A percentile compares a stretch with the other conserved stretches of the same genome.
These are phyloP conservation scores for Drosophila greeni DNA, from an alignment of 2,888 invertebrate genomes.

Conservation along the genomic window DNA sequence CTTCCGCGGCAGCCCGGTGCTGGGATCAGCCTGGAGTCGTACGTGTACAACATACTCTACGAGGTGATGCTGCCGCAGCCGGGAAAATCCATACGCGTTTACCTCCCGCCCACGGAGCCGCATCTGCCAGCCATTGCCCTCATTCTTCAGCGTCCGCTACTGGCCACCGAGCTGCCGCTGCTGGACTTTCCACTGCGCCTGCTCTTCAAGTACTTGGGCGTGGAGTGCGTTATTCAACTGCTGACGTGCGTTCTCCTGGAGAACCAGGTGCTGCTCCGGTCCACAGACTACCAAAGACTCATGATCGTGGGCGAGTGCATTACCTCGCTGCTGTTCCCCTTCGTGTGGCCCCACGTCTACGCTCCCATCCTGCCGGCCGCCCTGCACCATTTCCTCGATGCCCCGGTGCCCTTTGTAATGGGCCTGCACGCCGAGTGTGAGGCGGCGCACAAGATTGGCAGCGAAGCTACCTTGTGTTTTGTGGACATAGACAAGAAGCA, in stretches of 20 bases:
- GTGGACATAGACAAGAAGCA: slow-evolving; percentile 96
- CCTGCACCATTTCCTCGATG: slow-evolving; percentile 97
- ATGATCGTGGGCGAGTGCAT: slow-evolving; percentile 98
- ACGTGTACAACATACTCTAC: slow-evolving; percentile 96
- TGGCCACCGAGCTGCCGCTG: slow-evolving; percentile 92
- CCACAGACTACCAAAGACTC: slow-evolving; percentile 94
- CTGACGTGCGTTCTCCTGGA: slow-evolving; percentile 97
- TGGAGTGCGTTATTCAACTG: slow-evolving; percentile 94
- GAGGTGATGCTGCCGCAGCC: slow-evolving; percentile 94
- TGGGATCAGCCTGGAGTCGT: slow-evolving; percentile 92
- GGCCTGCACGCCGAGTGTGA: slow-evolving; percentile 86
- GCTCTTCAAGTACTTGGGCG: slow-evolving; percentile 92
- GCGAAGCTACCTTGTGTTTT: slow-evolving; percentile 94
- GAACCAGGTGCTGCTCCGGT: slow-evolving; percentile 96
- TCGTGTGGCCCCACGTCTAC: slow-evolving; percentile 99
- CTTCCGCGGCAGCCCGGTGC: slow-evolving; percentile 88
- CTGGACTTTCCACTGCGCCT: slow-evolving; percentile 94
- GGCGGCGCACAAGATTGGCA: slow-evolving; percentile 83
- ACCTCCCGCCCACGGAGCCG: slow-evolving; percentile 85
- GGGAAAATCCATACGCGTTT: slow-evolving; percentile 90
- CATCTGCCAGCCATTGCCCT: slow-evolving; percentile 84
- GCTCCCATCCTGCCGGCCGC: slow-evolving; percentile 98
- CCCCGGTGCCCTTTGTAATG: slow-evolving; percentile 99
- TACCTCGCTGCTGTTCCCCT: slow-evolving; percentile 93
- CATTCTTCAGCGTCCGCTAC: slow-evolving; percentile 87